Conservation (phyloP, 2,113 vertebrate genomes). For the Dasyornis broadbenti region DNA sequence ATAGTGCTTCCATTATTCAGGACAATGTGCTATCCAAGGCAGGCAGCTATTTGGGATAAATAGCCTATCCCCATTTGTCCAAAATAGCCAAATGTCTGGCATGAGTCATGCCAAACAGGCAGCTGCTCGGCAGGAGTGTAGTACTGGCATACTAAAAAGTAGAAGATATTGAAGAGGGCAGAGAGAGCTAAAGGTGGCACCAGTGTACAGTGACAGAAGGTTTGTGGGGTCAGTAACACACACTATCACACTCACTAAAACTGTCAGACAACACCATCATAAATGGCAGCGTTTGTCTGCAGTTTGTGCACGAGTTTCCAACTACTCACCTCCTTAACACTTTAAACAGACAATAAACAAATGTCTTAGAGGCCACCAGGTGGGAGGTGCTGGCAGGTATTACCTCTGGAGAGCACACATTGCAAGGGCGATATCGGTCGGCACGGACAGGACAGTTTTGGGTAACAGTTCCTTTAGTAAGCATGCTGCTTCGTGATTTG, state of each 20-base stretch:
- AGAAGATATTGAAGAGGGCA: neutral
- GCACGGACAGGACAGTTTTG: neutral
- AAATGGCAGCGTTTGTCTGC: neutral
- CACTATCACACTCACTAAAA: neutral
- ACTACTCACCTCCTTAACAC: neutral
- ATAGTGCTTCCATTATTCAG: constrained; percentile 26
- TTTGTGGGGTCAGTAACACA: neutral
- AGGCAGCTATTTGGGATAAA: constrained; percentile 51
- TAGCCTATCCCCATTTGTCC: constrained; percentile 35
- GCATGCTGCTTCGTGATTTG: neutral
- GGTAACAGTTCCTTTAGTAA: neutral
- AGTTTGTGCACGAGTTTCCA: neutral
- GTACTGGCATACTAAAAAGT: constrained; percentile 14
- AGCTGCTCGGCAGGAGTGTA: neutral
- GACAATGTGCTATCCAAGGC: constrained; percentile 31
- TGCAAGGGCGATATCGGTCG: fast-evolving
- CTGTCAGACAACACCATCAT: fast-evolving
- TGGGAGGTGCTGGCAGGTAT: neutral
- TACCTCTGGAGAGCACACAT: neutral
- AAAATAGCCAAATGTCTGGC: constrained; percentile 54
- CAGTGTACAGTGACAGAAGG: neutral
- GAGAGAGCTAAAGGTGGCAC: constrained; percentile 21
- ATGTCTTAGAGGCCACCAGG: neutral
- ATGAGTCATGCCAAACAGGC: constrained; percentile 25
- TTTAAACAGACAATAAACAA: neutral